Base-by-base conservation (phyloP, 2,797 vertebrate genomes). In the Tapirus indicus region DNA sequence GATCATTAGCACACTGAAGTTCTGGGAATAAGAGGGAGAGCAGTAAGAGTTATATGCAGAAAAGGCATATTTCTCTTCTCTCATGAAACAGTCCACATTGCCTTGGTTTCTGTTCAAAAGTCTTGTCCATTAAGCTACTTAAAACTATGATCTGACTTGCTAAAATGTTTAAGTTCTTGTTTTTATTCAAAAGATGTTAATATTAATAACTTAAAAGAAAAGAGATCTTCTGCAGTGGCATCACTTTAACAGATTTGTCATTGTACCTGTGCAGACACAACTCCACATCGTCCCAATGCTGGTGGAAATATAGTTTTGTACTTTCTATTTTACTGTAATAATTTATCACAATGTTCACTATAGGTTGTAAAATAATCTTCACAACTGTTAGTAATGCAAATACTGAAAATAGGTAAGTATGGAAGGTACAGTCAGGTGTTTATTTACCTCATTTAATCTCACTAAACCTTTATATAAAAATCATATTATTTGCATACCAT, bases 141-240 rank as follows among this genome's bases (percentile, higher is more conserved):
- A 21, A 32, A 87, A 41, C 16, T 41, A 54, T 17, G 44, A 32
- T 0, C 8, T 14, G 17, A 47, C 10, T 74, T n/a, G 6, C 68
- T 84, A 47, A 56, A 94, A 72, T 72, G 14, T 11, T 6, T 52
- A 66, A 84, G 8, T 7, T 62, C 0, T 64, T 64, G 6, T 4
- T 52, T 60, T 86, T 32, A 27, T 27, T 17, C 9, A 77, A 69
- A 11, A 86, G 9, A 68, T 44, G 10, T 77, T 88, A 6, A 32
- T 32, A 79, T 52, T 52, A 75, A 54, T 29, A 38, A 7, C 29
- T 64, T 44, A 49, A 86, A 49, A 6, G 7, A 9, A 84, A 23
- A 47, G 7, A 44, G 21, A n/a, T 85, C 41, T 12, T 60, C 6
- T 60, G 2, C 1, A 38, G 17, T 18, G 1, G 0, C 2, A 10